These are phyloP conservation scores for Thinocorus orbignyianus DNA, from an alignment of 2,113 vertebrate genomes.

Conservation along the genomic window DNA sequence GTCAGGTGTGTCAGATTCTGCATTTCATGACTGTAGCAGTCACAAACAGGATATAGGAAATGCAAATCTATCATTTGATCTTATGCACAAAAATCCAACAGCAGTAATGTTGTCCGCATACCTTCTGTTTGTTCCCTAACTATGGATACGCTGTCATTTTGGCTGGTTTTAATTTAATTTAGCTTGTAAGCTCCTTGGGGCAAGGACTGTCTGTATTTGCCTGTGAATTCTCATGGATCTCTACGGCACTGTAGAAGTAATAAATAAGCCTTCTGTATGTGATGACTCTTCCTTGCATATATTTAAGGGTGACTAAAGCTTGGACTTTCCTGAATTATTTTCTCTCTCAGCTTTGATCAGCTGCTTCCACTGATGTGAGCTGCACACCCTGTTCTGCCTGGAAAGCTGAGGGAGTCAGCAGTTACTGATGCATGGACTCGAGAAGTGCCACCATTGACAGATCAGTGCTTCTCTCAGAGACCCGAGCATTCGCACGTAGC, in stretches of 20 bases:
- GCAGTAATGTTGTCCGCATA: neutral
- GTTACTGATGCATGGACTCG: rapidly evolving
- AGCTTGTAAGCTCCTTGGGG: neutral
- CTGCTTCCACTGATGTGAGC: neutral
- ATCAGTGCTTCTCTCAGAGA: neutral
- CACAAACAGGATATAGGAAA: neutral
- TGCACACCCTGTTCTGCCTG: rapidly evolving
- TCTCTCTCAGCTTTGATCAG: neutral
- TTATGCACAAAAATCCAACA: neutral
- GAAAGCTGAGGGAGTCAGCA: neutral
- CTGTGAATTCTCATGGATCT: neutral
- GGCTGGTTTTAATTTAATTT: neutral
- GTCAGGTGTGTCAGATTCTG: neutral
- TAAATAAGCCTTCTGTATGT: neutral
- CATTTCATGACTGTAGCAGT: neutral
- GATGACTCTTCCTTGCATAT: neutral
- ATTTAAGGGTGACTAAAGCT: neutral
- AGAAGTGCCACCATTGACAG: neutral
- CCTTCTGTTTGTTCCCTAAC: neutral
- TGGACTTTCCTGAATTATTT: neutral
- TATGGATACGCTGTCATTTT: neutral
- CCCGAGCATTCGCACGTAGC: too few relatives aligned
- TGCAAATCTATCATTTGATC: neutral
- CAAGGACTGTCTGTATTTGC: neutral
- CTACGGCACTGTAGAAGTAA: neutral